These are phyloP conservation scores for Sorex maritimensis DNA, from an alignment of 2,797 vertebrate genomes.

Conservation along the genomic window DNA sequence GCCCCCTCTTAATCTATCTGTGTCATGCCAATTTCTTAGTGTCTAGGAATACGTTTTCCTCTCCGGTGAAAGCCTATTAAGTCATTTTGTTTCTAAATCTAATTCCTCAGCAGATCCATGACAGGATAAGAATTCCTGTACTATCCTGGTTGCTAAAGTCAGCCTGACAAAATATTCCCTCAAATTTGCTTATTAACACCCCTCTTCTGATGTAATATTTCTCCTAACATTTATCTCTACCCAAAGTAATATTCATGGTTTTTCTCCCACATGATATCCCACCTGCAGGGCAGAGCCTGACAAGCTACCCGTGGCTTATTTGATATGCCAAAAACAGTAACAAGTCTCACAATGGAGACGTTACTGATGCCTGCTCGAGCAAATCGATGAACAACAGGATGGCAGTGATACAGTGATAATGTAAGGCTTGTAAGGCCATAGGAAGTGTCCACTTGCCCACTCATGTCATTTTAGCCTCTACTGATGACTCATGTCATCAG, in stretches of 20 bases:
- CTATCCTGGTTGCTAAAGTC: neutral
- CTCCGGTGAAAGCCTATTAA: neutral
- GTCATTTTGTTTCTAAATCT: neutral
- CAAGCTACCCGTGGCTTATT: too few relatives aligned
- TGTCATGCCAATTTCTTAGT: neutral
- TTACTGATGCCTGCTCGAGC: too few relatives aligned
- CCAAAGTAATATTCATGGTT: neutral
- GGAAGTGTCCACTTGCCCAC: too few relatives aligned
- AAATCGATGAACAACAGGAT: too few relatives aligned
- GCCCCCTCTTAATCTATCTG: slow-evolving; percentile 33
- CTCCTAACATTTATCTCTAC: neutral
- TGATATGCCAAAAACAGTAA: too few relatives aligned
- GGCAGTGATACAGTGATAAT: too few relatives aligned
- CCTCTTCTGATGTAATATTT: neutral
- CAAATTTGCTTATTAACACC: neutral
- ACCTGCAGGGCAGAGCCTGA: too few relatives aligned
- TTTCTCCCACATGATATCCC: too few relatives aligned
- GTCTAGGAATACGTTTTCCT: neutral
- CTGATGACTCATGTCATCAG: too few relatives aligned
- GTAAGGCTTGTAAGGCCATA: too few relatives aligned
- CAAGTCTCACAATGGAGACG: too few relatives aligned
- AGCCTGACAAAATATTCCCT: slow-evolving; percentile 23
- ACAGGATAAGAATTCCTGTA: slow-evolving; percentile 2
- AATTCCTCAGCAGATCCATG: neutral
- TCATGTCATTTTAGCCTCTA: too few relatives aligned